Percentiles rank a stretch among this genome's conserved stretches.
Conservation (phyloP, 2,888 invertebrate genomes). For the Phrixothrix hirtus region DNA sequence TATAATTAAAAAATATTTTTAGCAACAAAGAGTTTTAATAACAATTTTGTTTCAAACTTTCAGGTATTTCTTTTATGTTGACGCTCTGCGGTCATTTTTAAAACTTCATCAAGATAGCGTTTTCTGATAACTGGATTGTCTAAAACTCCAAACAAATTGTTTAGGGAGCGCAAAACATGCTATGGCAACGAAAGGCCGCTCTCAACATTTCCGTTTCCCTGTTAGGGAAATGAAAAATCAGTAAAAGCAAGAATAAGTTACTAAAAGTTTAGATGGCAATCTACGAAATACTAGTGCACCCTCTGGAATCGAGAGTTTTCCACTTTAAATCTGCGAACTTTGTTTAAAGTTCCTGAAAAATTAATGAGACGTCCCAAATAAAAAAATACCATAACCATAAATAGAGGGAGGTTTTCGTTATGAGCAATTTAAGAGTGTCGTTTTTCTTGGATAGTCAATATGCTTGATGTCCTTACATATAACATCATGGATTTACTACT, state of each 20-base stretch:
- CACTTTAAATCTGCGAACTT: too few species aligned
- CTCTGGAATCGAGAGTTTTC: neutral
- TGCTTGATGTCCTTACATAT: slow-evolving; percentile 3
- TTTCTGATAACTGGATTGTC: slow-evolving; percentile 7
- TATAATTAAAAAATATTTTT: too few species aligned
- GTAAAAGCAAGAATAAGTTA: slow-evolving; percentile 7
- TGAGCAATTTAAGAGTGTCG: neutral
- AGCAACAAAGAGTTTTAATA: too few species aligned
- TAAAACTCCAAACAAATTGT: slow-evolving; percentile 17
- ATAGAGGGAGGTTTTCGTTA: neutral
- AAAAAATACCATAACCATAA: slow-evolving; percentile 5
- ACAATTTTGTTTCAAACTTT: too few species aligned
- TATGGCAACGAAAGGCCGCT: slow-evolving; percentile 16
- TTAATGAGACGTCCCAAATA: neutral
- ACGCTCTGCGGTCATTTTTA: neutral
- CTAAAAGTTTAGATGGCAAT: slow-evolving; percentile 6
- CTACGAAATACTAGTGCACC: neutral
- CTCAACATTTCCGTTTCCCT: slow-evolving; percentile 13
- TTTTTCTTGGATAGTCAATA: slow-evolving; percentile 5
- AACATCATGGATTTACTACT: slow-evolving; percentile 2
- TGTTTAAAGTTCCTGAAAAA: slow-evolving; percentile 1
- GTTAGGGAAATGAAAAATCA: slow-evolving; percentile 18
- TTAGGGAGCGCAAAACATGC: slow-evolving; percentile 12
- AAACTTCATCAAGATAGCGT: slow-evolving; percentile 4
- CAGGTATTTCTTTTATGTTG: too few species aligned